Evolutionary conservation across 2,888 invertebrate species (phyloP), one percentile per base, ranked within the genome.

Genomic region (Watsonalla binaria): DNA sequence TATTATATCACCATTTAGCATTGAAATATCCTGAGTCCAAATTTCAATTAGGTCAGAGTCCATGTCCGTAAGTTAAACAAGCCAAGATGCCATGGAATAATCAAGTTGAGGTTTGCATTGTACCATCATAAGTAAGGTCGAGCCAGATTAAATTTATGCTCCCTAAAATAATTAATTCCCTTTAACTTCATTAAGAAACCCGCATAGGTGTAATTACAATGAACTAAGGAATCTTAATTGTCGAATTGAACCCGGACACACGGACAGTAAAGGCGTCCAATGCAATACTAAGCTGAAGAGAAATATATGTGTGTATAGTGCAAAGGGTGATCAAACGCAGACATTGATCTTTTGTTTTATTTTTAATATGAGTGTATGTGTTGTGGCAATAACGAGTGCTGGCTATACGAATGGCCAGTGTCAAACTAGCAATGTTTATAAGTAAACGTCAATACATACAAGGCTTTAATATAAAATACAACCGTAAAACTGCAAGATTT

Each of bases 121-220:
- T 78, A 68, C 80, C 76, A 75, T 83, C 84, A 83, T 82, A 85
- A 82, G 83, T 82, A 82, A 84, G 85, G 85, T 77, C 82, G 78
- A 78, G 70, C 79, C 76, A 81, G 84, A 85, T 88, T 87, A 87
- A 88, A 88, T 88, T 86, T 86, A 87, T 86, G 76, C 82, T 76
- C 76, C 85, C 86, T 84, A 82, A 85, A 88, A 90, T 90, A 89
- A 89, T 90, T 86, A 89, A 89, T 89, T 90, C 86, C 86, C 89
- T 85, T 90, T 88, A 89, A 89, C 84, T 90, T 90, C 90, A 90
- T 90, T 89, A 89, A 86, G 86, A 84, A 80, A 82, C 90, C 90
- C 90, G 90, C 89, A 90, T 90, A 90, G 85, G 90, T 90, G 89
- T 90, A 90, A 90, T 90, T 90, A 90, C 87, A 87, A 90, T 87